phyloP scores from a whole-genome alignment of 2,113 vertebrate species.

The Psilopogon haemacephalus region DNA sequence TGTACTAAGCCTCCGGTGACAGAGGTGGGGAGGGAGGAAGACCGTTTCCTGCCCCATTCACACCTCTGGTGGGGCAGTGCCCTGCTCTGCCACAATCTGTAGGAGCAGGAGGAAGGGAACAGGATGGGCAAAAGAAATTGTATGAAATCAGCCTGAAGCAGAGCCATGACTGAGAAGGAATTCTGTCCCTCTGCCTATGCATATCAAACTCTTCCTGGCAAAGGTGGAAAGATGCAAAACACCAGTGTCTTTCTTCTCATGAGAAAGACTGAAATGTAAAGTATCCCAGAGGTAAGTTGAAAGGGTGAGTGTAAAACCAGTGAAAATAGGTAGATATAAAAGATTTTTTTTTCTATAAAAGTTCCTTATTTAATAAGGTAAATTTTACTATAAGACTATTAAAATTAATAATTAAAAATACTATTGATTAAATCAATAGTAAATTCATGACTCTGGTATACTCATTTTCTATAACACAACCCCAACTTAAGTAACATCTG shows the following conservation, averaged over 20 bases:
- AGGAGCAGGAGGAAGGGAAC: background rate
- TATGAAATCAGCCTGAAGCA: background rate
- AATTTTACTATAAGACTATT: background rate
- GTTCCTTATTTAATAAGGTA: background rate
- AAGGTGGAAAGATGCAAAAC: background rate
- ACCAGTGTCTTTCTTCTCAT: background rate
- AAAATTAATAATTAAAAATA: background rate
- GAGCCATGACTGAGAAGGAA: background rate
- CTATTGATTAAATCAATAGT: background rate
- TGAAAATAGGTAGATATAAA: background rate
- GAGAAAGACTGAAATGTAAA: background rate
- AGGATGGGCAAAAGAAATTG: no score
- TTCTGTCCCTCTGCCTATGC: accelerated
- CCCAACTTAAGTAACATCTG: background rate
- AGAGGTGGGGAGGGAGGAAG: no score
- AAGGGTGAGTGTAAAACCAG: background rate
- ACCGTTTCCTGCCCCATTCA: no score
- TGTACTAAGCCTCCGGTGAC: no score
- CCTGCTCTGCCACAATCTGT: no score
- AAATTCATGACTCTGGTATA: background rate
- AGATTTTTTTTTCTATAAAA: accelerated
- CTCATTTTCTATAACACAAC: background rate
- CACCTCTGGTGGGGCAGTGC: no score
- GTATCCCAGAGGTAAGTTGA: background rate
- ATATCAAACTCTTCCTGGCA: background rate